phyloP scores from a whole-genome alignment of 2,888 invertebrate species.

The Ormyrus nitidulus region DNA sequence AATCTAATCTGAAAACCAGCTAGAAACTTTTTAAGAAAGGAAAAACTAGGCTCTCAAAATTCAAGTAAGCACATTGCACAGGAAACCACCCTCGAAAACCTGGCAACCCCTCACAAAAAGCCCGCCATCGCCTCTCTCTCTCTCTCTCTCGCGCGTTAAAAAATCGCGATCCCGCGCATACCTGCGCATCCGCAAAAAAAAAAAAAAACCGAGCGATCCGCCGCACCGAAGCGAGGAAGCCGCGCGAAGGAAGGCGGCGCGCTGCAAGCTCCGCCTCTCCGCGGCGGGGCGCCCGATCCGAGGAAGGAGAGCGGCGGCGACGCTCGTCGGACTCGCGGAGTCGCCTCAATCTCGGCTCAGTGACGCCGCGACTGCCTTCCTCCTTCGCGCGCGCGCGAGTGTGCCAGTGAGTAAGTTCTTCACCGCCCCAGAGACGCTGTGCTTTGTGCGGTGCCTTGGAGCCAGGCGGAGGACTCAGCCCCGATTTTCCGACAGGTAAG shows the following conservation, averaged over 20 bases:
- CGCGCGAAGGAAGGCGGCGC: neutral
- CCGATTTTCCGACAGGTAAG: too few relatives aligned
- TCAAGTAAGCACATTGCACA: too few relatives aligned
- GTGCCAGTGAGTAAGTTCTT: too few relatives aligned
- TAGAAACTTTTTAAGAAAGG: too few relatives aligned
- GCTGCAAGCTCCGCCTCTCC: slow-evolving; percentile 24
- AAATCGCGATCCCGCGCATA: neutral
- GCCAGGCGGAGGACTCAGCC: too few relatives aligned
- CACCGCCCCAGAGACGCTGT: too few relatives aligned
- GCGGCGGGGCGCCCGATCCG: neutral
- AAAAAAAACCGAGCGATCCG: neutral
- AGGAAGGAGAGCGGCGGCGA: neutral
- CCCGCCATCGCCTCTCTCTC: neutral
- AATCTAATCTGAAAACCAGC: too few relatives aligned
- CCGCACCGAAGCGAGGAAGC: neutral
- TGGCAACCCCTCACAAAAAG: too few relatives aligned
- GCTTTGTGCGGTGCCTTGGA: too few relatives aligned
- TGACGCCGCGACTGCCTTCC: slow-evolving; percentile 60
- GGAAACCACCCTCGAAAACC: too few relatives aligned
- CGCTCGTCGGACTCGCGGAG: slow-evolving; percentile 40
- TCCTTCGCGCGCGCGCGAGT: neutral
- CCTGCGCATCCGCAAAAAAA: neutral
- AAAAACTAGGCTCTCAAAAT: too few relatives aligned
- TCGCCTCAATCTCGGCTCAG: slow-evolving; percentile 64
- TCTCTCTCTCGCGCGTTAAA: neutral